Percentiles rank a stretch among this genome's conserved stretches.
These are phyloP conservation scores for Nannoperca australis DNA, from an alignment of 2,797 vertebrate species.

Conservation along the genomic window DNA sequence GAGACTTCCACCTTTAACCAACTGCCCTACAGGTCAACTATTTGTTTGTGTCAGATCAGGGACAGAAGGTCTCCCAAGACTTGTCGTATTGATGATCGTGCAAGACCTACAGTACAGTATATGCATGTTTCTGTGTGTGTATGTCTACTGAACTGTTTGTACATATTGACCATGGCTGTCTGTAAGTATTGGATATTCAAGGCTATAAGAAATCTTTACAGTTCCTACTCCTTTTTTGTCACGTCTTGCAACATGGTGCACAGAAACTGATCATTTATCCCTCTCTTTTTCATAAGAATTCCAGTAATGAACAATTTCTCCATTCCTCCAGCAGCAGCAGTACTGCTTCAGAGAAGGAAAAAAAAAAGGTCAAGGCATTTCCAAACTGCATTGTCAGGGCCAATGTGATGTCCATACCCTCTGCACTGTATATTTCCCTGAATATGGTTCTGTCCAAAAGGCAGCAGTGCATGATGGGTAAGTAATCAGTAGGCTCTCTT, in stretches of 20 bases:
- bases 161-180: constrained; percentile 25
- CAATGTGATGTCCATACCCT: constrained; percentile 26
- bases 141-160: constrained; percentile 4
- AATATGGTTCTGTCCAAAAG: constrained; percentile 71
- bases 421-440: constrained; percentile 45
- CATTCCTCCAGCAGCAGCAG: constrained; percentile 1
- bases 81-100: constrained; percentile 36
- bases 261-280: background rate
- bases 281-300: constrained; percentile 8
- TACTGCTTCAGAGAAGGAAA: constrained; percentile 1
- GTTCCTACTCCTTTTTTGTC: background rate
- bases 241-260: background rate
- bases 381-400: constrained; percentile 25
- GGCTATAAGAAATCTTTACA: constrained; percentile 3
- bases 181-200: constrained; percentile 12
- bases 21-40: constrained; percentile 52
- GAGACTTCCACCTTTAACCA: constrained; percentile 62
- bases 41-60: constrained; percentile 72
- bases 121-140: constrained; percentile 16
- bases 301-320: constrained; percentile 7
- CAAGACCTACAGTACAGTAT: constrained; percentile 21
- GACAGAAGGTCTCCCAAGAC: constrained; percentile 51
- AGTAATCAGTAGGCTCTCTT: constrained; percentile 75
- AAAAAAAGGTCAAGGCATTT: constrained; percentile 24
- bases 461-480: constrained; percentile 78